Evolutionary conservation across 2,797 vertebrate genomes (phyloP).

Genomic region (Taeniopygia guttata): DNA sequence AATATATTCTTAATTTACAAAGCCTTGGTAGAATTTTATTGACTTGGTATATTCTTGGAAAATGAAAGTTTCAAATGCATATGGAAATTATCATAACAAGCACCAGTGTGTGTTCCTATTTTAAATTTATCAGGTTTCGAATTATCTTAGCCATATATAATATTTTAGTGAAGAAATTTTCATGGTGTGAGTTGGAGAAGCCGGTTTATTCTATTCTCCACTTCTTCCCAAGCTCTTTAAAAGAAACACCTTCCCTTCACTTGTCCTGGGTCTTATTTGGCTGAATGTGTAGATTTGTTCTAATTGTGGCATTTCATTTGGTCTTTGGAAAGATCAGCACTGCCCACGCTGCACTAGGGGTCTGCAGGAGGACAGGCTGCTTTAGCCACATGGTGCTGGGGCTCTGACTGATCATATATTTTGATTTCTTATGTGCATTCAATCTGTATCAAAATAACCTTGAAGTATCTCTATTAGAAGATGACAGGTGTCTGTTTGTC

Average conservation of each 20-base stretch:
- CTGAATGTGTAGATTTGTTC: background rate
- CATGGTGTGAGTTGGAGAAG: background rate
- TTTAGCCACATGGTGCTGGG: background rate
- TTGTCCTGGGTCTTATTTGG: background rate
- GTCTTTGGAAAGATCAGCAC: background rate
- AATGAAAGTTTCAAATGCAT: background rate
- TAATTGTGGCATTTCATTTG: rapidly evolving
- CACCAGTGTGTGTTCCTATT: background rate
- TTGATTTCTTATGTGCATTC: background rate
- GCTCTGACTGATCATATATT: background rate
- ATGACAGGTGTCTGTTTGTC: background rate
- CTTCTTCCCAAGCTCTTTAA: background rate
- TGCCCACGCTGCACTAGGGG: background rate
- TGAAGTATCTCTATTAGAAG: background rate
- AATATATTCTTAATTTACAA: background rate
- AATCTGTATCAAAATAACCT: background rate
- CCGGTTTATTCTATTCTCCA: background rate
- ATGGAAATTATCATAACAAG: background rate
- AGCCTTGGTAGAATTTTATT: background rate
- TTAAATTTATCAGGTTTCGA: background rate
- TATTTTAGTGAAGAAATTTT: background rate
- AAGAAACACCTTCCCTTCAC: background rate
- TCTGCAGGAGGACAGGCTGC: background rate
- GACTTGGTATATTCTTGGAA: background rate
- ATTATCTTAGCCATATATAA: background rate